Percentiles rank a stretch among this genome's conserved stretches.
Evolutionary conservation across 1,140 invertebrate genomes (phyloP).

Genomic region (Drosophila ironensis): DNA sequence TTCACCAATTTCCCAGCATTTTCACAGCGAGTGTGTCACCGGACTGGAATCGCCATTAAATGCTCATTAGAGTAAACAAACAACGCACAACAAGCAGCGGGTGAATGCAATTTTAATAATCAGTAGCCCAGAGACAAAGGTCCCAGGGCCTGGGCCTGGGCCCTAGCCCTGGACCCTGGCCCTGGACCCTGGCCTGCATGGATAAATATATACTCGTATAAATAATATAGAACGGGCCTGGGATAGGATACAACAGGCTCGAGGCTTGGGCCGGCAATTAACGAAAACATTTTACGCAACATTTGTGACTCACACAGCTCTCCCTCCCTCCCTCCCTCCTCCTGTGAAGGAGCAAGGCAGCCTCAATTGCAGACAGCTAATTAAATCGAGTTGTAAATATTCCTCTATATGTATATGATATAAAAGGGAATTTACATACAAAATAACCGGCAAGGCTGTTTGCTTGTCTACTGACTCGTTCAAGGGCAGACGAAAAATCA

Average conservation of each 20-base stretch:
- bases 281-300: conserved; percentile 34
- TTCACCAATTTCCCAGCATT: not conserved
- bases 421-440: too few species aligned
- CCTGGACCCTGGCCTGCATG: too few species aligned
- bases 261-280: conserved; percentile 36
- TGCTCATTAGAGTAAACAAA: conserved; percentile 73
- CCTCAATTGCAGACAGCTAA: not conserved
- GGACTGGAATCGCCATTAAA: conserved; percentile 59
- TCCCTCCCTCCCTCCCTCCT: too few species aligned
- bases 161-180: not conserved
- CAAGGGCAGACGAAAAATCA: too few species aligned
- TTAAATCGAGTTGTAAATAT: too few species aligned
- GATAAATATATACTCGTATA: too few species aligned
- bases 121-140: conserved; percentile 27
- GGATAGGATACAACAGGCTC: too few species aligned
- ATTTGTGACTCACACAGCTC: conserved; percentile 29
- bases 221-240: too few species aligned
- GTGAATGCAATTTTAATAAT: conserved; percentile 41
- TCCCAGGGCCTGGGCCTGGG: not conserved
- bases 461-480: too few species aligned
- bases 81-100: conserved; percentile 41
- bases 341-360: too few species aligned
- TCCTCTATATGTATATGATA: too few species aligned
- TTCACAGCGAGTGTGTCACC: conserved; percentile 25
- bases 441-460: too few species aligned